phyloP scores from a whole-genome alignment of 2,888 invertebrate species.

The Ernsta delagoae region DNA sequence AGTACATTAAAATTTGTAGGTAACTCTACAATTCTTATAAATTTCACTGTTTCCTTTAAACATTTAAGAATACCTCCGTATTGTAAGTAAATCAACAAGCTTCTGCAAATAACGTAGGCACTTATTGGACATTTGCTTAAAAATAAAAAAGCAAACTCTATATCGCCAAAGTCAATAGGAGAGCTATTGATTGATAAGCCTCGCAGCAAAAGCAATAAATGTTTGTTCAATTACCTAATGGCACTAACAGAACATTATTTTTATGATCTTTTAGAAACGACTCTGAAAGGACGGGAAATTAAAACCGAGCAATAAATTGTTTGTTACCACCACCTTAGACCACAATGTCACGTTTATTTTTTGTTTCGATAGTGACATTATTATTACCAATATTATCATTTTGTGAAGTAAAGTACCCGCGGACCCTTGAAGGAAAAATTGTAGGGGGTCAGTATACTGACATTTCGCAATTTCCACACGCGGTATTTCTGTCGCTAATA shows the following conservation, averaged over 20 bases:
- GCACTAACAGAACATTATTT: conserved; percentile 1
- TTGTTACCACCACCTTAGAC: neutral
- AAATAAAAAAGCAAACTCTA: too few relatives aligned
- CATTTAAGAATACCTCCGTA: too few relatives aligned
- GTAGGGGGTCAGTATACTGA: neutral
- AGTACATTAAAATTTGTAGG: too few relatives aligned
- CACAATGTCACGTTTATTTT: neutral
- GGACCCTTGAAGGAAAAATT: conserved; percentile 1
- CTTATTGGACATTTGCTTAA: too few relatives aligned
- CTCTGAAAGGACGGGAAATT: neutral
- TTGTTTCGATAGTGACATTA: neutral
- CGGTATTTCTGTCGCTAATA: neutral
- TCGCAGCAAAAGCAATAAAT: neutral
- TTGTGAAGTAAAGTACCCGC: neutral
- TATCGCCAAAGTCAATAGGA: too few relatives aligned
- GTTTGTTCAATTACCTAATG: conserved; percentile 4
- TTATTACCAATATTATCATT: neutral
- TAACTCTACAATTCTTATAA: too few relatives aligned
- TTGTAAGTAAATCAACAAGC: too few relatives aligned
- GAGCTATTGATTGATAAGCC: conserved; percentile 4
- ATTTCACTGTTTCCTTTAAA: too few relatives aligned
- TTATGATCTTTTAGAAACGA: conserved; percentile 2
- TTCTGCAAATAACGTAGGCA: too few relatives aligned
- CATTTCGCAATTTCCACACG: neutral
- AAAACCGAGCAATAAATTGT: neutral